Percentiles rank a stretch among this genome's conserved stretches.
Evolutionary conservation across 2,888 invertebrate species (phyloP).

Genomic region (Drosophila borealis): DNA sequence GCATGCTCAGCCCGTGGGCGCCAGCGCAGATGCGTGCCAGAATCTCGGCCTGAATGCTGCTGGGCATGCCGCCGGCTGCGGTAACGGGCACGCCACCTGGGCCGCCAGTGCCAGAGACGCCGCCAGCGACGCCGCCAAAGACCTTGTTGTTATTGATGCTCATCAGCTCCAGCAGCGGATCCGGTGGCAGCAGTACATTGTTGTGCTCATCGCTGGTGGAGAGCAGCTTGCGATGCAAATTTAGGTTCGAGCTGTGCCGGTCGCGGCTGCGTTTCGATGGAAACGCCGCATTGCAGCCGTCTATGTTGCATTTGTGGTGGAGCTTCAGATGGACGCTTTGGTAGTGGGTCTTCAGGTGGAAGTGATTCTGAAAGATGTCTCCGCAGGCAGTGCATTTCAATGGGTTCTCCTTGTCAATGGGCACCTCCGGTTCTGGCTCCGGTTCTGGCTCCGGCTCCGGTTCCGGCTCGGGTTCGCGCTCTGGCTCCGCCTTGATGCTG

Average conservation of each 20-base stretch:
- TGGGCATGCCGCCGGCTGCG: constrained; percentile 80
- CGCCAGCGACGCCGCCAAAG: constrained; percentile 24
- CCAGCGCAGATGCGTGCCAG: constrained; percentile 92
- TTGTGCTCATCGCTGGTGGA: constrained; percentile 86
- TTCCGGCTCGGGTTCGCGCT: constrained; percentile 13
- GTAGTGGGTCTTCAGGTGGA: constrained; percentile 97
- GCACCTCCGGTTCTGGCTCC: constrained; percentile 90
- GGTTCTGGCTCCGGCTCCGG: constrained; percentile 59
- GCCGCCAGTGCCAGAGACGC: background rate
- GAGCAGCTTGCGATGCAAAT: constrained; percentile 94
- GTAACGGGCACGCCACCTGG: background rate
- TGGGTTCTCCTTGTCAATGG: constrained; percentile 96
- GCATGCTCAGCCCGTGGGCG: constrained; percentile 86
- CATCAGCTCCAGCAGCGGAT: constrained; percentile 74
- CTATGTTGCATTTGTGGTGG: constrained; percentile 97
- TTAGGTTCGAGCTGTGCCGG: constrained; percentile 95
- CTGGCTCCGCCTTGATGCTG: constrained; percentile 46
- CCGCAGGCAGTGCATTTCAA: constrained; percentile 96
- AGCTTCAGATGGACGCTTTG: constrained; percentile 97
- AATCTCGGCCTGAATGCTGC: constrained; percentile 91
- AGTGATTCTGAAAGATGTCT: constrained; percentile 96
- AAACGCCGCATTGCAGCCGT: constrained; percentile 97
- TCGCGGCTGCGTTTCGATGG: constrained; percentile 97
- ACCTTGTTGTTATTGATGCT: constrained; percentile 66
- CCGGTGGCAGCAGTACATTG: constrained; percentile 44